Conservation (phyloP, 2,113 vertebrate species). For the Raja brachyura region DNA sequence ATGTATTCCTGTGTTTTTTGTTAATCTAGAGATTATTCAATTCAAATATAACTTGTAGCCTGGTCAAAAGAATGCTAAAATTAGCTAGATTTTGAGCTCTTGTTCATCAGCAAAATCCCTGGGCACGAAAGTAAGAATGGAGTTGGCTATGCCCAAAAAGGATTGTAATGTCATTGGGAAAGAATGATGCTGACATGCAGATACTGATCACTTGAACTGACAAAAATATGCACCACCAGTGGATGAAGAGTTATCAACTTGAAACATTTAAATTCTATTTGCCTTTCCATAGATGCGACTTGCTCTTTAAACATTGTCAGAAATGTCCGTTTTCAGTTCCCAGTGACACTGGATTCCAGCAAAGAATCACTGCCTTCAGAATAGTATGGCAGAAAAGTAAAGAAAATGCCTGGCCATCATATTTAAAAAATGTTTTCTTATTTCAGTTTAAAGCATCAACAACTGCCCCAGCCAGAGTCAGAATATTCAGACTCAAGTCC, state of each 20-base stretch:
- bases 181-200: neutral
- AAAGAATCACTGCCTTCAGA: neutral
- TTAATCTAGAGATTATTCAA: neutral
- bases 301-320: too few species aligned
- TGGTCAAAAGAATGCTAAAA: neutral
- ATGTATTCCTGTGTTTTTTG: neutral
- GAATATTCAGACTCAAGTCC: too few species aligned
- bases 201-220: neutral
- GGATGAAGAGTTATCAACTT: too few species aligned
- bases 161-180: neutral
- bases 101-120: neutral
- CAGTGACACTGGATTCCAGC: neutral
- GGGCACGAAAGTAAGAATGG: neutral
- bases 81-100: neutral
- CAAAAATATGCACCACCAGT: neutral
- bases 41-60: neutral
- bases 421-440: neutral
- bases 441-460: neutral
- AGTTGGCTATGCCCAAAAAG: neutral
- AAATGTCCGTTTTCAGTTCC: too few species aligned
- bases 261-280: too few species aligned
- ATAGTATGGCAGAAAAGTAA: neutral
- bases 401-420: neutral
- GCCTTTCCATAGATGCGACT: too few species aligned
- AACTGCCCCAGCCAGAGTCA: too few species aligned